These are phyloP conservation scores for Corydoras maculifer DNA, from an alignment of 2,113 vertebrate genomes.

Conservation along the genomic window DNA sequence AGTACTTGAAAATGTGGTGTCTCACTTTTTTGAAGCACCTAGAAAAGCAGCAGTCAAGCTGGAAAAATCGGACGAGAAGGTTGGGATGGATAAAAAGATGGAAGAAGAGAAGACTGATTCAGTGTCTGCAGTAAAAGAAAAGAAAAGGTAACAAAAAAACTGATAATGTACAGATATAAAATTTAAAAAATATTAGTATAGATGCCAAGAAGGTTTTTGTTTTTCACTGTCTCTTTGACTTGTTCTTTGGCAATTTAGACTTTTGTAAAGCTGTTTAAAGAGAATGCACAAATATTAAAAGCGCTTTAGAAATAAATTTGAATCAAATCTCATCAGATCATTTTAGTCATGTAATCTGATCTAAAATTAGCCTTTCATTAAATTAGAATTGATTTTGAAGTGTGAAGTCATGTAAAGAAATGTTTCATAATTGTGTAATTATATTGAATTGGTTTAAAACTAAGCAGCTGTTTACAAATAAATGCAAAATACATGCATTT, in stretches of 20 bases:
- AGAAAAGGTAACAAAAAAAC: constrained; percentile 46
- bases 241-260: too few species aligned
- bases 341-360: too few species aligned
- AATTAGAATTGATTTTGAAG: too few species aligned
- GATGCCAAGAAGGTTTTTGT: too few species aligned
- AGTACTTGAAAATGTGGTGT: not conserved
- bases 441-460: too few species aligned
- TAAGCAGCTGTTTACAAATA: too few species aligned
- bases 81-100: constrained; percentile 39
- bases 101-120: constrained; percentile 29
- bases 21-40: constrained; percentile 56
- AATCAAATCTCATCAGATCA: too few species aligned
- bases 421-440: too few species aligned
- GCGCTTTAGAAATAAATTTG: not conserved
- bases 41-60: constrained; percentile 63
- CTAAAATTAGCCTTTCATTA: too few species aligned
- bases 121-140: constrained; percentile 48
- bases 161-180: not conserved
- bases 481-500: too few species aligned
- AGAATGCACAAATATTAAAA: not conserved
- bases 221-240: too few species aligned
- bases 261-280: not conserved
- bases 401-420: too few species aligned
- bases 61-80: constrained; percentile 47
- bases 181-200: not conserved